Conservation (phyloP, 2,113 vertebrate species). For the Panurus biarmicus region DNA sequence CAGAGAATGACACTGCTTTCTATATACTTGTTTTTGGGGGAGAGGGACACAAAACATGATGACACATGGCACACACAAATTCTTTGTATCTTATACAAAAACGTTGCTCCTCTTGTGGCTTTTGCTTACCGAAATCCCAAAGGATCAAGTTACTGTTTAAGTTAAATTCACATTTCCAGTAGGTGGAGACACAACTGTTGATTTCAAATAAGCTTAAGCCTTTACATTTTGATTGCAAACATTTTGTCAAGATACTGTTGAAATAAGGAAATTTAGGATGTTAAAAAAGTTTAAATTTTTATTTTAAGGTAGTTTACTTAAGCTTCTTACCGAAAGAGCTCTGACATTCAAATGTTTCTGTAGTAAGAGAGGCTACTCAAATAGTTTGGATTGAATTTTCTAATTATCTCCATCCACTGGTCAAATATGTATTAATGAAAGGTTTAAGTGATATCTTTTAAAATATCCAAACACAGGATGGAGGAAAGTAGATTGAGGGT, state of each 20-base stretch:
- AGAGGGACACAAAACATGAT: background rate
- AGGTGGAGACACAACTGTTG: slow-evolving; percentile 13
- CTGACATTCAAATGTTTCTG: background rate
- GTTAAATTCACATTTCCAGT: background rate
- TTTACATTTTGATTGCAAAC: background rate
- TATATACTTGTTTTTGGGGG: background rate
- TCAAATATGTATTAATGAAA: background rate
- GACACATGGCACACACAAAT: background rate
- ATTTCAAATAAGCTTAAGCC: background rate
- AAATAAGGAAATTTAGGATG: background rate
- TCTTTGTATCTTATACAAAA: background rate
- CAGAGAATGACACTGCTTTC: background rate
- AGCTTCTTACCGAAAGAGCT: background rate
- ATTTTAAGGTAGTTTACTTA: background rate
- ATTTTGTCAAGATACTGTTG: background rate
- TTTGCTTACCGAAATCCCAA: background rate
- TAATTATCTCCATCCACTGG: background rate
- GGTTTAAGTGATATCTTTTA: background rate
- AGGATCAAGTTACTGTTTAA: background rate
- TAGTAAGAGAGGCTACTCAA: background rate
- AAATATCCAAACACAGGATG: background rate
- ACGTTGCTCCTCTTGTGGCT: background rate
- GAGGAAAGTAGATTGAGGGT: background rate
- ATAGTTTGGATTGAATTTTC: background rate
- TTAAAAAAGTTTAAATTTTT: background rate